Evolutionary conservation across 2,888 invertebrate species (phyloP), one percentile per base, ranked within the genome.

Genomic region (Pristionchus fissidentatus): DNA sequence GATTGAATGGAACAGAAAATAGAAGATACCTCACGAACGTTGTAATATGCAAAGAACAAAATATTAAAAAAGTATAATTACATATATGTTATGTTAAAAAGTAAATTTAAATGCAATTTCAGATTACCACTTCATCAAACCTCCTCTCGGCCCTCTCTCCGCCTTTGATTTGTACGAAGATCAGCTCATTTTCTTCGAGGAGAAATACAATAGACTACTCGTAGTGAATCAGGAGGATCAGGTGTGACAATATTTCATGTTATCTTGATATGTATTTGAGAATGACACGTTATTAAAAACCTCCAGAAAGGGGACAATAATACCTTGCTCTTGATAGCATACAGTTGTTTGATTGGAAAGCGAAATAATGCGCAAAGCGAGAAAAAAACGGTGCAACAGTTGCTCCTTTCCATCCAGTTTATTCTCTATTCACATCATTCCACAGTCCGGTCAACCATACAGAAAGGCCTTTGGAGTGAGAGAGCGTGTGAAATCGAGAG

Each of bases 131-230:
- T 79, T 79, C 79, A 46, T 79, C 32, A 41, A 41, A 29, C 81
- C 81, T 13, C 81, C 81, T 7, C 81, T 81, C 81, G 81, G 81
- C 46, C 81, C 81, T 3, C 49, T 81, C 7, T 62, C 62, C 46
- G 81, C 81, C 35, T 81, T 81, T 13, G 81, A 81, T 66, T 29
- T 62, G 2, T 66, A 43, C 81, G 62, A 81, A 10, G 66, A 66
- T 13, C 81, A 55, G 19, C 43, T 81, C 19, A 66, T 66, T 7
- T 81, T 81, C 81, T 81, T 81, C 66, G 81, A 81, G 35, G 81
- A 81, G 32, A 62, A 66, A n/a, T 49, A 49, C 81, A 81, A 81
- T 46, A 41, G 81, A 46, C 32, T 81, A 8, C 22, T 81, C 15
- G 81, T 81, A 1, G 66, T 49, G 15, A 66, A 66, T 22, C 46